Evolutionary conservation across 2,888 invertebrate species (phyloP).

Genomic region (Panorpa germanica): DNA sequence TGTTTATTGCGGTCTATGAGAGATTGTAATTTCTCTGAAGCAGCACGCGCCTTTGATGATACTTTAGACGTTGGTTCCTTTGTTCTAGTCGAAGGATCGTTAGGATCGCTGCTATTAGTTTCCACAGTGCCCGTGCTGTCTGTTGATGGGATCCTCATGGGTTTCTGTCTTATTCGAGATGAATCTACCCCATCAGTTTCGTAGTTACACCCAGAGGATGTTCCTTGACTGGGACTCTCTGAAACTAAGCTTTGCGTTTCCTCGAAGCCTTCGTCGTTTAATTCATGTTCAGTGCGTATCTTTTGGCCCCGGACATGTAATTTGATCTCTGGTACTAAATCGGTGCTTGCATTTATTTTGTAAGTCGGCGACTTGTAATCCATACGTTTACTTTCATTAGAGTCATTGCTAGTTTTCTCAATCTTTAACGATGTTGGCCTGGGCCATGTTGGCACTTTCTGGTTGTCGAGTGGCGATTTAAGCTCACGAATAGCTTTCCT

Average conservation of each 20-base stretch:
- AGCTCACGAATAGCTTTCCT: slow-evolving; percentile 45
- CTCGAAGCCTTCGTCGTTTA: slow-evolving; percentile 80
- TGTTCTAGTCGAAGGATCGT: slow-evolving; percentile 13
- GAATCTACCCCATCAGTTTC: slow-evolving; percentile 25
- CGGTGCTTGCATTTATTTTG: slow-evolving; percentile 15
- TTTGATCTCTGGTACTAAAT: slow-evolving; percentile 26
- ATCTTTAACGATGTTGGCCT: slow-evolving; percentile 24
- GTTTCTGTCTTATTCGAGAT: slow-evolving; percentile 11
- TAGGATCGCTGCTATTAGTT: slow-evolving; percentile 22
- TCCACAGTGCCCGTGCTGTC: slow-evolving; percentile 29
- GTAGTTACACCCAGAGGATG: slow-evolving; percentile 57
- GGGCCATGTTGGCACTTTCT: too few species aligned
- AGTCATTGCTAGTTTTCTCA: slow-evolving; percentile 14
- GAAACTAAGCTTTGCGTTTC: slow-evolving; percentile 78
- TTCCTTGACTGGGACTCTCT: slow-evolving; percentile 70
- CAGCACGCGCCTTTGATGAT: slow-evolving; percentile 6
- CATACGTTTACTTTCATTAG: slow-evolving; percentile 13
- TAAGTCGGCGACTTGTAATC: slow-evolving; percentile 11
- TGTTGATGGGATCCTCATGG: slow-evolving; percentile 15
- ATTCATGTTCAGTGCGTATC: slow-evolving; percentile 51
- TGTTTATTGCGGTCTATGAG: slow-evolving; percentile 17
- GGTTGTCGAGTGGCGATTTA: slow-evolving; percentile 40
- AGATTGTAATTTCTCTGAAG: slow-evolving; percentile 14
- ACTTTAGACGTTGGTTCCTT: slow-evolving; percentile 13
- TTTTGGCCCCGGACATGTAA: too few species aligned